These are phyloP conservation scores for Notoglanidium macrostoma DNA, from an alignment of 2,797 vertebrate genomes.

Conservation along the genomic window DNA sequence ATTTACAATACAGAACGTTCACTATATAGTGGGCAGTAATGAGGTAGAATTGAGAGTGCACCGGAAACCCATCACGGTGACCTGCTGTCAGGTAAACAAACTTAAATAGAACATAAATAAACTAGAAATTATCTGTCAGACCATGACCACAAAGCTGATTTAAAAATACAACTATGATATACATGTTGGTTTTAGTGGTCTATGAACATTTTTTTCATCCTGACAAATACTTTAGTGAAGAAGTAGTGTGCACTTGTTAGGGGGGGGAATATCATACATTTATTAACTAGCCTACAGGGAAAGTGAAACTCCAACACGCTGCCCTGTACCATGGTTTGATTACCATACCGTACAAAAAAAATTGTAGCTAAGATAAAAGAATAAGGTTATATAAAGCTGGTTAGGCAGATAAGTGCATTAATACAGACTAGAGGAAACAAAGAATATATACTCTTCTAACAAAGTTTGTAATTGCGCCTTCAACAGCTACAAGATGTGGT, in stretches of 20 bases:
- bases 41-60: neutral
- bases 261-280: neutral
- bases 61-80: neutral
- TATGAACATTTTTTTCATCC: neutral
- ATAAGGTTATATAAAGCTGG: neutral
- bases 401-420: neutral
- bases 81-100: neutral
- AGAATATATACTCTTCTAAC: neutral
- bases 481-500: neutral
- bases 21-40: neutral
- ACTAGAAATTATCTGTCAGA: neutral
- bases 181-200: neutral
- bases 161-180: neutral
- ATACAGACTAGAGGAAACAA: neutral
- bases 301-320: neutral
- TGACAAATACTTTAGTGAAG: neutral
- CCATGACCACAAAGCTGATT: too few relatives aligned
- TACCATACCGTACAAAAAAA: neutral
- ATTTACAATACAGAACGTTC: neutral
- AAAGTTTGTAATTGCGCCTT: neutral
- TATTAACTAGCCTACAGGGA: neutral
- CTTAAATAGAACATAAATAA: too few relatives aligned
- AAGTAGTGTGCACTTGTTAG: neutral
- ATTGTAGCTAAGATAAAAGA: neutral
- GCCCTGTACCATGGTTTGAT: neutral